These are phyloP conservation scores for Strix uralensis DNA, from an alignment of 2,113 vertebrate genomes.

Conservation along the genomic window DNA sequence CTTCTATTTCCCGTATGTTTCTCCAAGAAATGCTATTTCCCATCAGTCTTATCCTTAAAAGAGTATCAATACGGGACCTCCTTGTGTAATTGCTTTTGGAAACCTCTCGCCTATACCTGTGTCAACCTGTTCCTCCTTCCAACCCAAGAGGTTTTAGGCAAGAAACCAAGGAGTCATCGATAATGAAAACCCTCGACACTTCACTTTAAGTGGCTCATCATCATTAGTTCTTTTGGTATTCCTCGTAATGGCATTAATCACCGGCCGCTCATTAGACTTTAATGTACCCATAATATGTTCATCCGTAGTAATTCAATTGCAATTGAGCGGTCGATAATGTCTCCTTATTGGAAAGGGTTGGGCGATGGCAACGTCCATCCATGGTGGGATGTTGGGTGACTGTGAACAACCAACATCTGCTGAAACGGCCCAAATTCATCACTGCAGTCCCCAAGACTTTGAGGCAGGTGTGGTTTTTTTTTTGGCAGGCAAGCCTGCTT, in stretches of 20 bases:
- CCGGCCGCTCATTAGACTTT: constrained; percentile 31
- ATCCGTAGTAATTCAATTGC: neutral
- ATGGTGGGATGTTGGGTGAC: neutral
- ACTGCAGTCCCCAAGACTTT: neutral
- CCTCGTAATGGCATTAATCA: constrained; percentile 27
- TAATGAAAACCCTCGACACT: neutral
- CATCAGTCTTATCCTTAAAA: neutral
- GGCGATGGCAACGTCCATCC: fast-evolving
- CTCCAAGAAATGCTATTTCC: neutral
- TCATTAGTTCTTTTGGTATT: constrained; percentile 26
- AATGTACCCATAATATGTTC: constrained; percentile 42
- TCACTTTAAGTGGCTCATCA: constrained; percentile 23
- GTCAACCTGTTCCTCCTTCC: neutral
- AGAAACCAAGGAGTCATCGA: neutral
- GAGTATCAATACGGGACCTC: fast-evolving
- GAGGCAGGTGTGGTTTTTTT: neutral
- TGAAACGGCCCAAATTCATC: neutral
- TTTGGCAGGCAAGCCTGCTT: neutral
- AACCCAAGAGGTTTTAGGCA: neutral
- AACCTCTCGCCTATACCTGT: neutral
- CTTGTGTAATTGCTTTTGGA: neutral
- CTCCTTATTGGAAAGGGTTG: neutral
- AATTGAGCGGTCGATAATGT: neutral
- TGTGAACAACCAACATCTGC: neutral
- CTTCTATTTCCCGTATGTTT: neutral